phyloP scores from a whole-genome alignment of 2,888 invertebrate species.

The Patella depressa region DNA sequence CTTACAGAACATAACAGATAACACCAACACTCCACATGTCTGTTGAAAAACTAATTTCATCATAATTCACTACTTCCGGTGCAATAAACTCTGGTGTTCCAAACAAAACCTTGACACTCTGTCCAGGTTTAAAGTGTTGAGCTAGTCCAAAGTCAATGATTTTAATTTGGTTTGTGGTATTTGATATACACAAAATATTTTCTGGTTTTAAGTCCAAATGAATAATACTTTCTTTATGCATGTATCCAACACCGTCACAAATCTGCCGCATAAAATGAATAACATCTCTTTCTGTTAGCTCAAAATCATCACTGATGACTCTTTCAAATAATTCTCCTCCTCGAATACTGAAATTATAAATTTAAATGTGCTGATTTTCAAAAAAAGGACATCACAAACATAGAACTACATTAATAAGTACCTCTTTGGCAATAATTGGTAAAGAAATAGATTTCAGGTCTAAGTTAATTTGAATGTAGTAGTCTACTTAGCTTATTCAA shows the following conservation, averaged over 20 bases:
- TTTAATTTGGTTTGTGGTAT: slow-evolving; percentile 96
- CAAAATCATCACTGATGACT: slow-evolving; percentile 97
- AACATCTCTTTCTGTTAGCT: slow-evolving; percentile 95
- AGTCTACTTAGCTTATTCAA: too few relatives aligned
- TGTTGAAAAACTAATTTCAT: slow-evolving; percentile 65
- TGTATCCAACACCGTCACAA: slow-evolving; percentile 96
- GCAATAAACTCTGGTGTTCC: slow-evolving; percentile 72
- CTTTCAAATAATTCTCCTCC: slow-evolving; percentile 99
- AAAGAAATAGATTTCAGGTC: too few relatives aligned
- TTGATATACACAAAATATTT: slow-evolving; percentile 95
- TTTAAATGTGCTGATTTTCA: too few relatives aligned
- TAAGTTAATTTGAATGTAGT: too few relatives aligned
- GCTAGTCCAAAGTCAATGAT: slow-evolving; percentile 99
- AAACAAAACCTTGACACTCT: slow-evolving; percentile 78
- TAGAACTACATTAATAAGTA: too few relatives aligned
- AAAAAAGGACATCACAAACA: too few relatives aligned
- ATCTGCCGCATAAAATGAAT: slow-evolving; percentile 98
- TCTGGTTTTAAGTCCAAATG: slow-evolving; percentile 99
- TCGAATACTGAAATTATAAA: slow-evolving; percentile 81
- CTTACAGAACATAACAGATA: slow-evolving; percentile 70
- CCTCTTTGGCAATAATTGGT: too few relatives aligned
- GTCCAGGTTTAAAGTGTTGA: slow-evolving; percentile 89
- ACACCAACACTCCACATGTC: slow-evolving; percentile 72
- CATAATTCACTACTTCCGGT: slow-evolving; percentile 71
- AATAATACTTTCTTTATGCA: slow-evolving; percentile 93